These are phyloP conservation scores for Idris sp. DNA, from an alignment of 1,140 invertebrate genomes.

Conservation along the genomic window DNA sequence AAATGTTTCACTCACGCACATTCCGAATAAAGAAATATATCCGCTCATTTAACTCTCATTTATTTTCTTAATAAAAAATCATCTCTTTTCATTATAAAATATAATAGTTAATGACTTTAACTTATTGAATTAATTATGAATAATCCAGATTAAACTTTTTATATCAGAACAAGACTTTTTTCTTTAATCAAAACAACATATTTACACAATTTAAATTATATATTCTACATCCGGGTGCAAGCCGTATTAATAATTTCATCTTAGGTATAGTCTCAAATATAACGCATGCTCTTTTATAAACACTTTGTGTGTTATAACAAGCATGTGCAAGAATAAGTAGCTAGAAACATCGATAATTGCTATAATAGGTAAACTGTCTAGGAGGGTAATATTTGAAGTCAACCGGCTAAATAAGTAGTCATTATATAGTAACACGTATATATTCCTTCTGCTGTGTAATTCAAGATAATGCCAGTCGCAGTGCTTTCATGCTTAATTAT, in stretches of 20 bases:
- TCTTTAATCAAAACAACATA: too few species aligned
- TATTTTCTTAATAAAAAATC: too few species aligned
- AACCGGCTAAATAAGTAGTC: constrained; percentile 48
- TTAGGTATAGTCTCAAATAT: constrained; percentile 17
- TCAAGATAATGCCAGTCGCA: constrained; percentile 53
- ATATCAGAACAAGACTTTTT: too few species aligned
- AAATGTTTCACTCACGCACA: too few species aligned
- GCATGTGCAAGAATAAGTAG: constrained; percentile 36
- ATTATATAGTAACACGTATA: constrained; percentile 46
- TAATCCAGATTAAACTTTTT: too few species aligned
- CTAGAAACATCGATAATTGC: constrained; percentile 45
- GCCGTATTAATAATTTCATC: constrained; percentile 19
- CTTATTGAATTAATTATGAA: too few species aligned
- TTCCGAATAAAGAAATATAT: too few species aligned
- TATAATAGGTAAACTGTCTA: constrained; percentile 49
- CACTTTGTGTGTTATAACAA: constrained; percentile 28
- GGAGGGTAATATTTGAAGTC: constrained; percentile 48
- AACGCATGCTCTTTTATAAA: constrained; percentile 24
- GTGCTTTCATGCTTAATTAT: constrained; percentile 51
- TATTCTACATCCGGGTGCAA: neutral
- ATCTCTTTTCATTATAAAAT: too few species aligned
- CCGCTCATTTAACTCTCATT: too few species aligned
- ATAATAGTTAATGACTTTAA: too few species aligned
- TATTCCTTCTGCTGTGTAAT: constrained; percentile 49
- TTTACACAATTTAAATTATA: too few species aligned